Conservation (phyloP, 2,113 vertebrate species). For the Progne subis region DNA sequence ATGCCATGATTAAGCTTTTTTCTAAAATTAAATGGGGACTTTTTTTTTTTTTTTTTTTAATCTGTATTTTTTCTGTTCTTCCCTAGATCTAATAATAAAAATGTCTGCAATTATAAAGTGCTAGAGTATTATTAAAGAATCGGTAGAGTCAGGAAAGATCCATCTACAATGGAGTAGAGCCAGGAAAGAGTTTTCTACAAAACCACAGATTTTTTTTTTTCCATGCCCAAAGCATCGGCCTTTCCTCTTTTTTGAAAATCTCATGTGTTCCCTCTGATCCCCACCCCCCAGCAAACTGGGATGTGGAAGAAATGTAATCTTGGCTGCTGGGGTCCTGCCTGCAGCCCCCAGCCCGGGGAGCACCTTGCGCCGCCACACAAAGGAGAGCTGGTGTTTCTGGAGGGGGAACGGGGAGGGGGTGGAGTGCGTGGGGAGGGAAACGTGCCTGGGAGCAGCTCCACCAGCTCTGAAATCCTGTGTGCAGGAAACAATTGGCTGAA, state of each 20-base stretch:
- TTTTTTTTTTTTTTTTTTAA: neutral
- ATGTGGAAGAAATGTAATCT: neutral
- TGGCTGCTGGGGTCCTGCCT: neutral
- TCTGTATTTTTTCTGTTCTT: neutral
- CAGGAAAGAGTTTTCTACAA: neutral
- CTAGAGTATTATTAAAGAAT: neutral
- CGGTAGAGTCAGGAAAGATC: neutral
- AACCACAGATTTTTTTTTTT: neutral
- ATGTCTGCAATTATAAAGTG: neutral
- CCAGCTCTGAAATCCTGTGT: neutral
- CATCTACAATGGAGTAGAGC: neutral
- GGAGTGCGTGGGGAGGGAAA: neutral
- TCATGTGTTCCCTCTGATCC: neutral
- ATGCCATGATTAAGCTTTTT: neutral
- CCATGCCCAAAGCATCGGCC: neutral
- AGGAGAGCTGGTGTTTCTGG: slow-evolving; percentile 8
- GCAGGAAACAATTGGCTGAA: slow-evolving; percentile 40
- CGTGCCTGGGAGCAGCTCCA: slow-evolving; percentile 55
- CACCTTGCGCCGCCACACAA: neutral
- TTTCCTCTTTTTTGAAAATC: neutral
- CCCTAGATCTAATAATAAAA: neutral
- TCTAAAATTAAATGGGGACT: neutral
- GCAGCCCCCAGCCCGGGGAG: neutral
- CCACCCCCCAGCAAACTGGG: neutral
- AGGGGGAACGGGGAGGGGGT: neutral